Conservation (phyloP, 2,797 vertebrate species). For the Enoplosus armatus region DNA sequence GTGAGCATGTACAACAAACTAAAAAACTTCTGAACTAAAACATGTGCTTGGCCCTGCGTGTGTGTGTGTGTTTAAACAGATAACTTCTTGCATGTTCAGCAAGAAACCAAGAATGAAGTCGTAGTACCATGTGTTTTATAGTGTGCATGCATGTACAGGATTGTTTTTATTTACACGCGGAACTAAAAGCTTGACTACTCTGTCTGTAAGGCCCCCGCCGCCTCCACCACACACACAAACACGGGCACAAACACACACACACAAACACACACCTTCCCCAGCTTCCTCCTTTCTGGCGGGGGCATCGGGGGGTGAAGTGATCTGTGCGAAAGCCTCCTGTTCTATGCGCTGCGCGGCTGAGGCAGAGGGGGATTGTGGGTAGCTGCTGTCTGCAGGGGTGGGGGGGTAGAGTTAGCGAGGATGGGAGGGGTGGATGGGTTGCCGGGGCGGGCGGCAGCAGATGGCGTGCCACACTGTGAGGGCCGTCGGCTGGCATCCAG, state of each 20-base stretch:
- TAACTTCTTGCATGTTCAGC: slow-evolving; percentile 36
- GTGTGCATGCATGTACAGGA: slow-evolving; percentile 27
- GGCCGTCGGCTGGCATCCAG: slow-evolving; percentile 86
- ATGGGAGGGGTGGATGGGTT: slow-evolving; percentile 74
- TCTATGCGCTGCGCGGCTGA: slow-evolving; percentile 75
- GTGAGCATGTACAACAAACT: background rate
- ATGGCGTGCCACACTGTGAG: slow-evolving; percentile 86
- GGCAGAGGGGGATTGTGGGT: slow-evolving; percentile 86
- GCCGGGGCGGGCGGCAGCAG: slow-evolving; percentile 82
- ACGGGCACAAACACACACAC: slow-evolving; percentile 20
- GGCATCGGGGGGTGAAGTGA: slow-evolving; percentile 85
- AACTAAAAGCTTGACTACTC: slow-evolving; percentile 65
- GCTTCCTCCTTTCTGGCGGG: slow-evolving; percentile 77
- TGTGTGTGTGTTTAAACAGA: background rate
- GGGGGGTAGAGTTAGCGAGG: slow-evolving; percentile 53
- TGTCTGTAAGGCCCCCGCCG: slow-evolving; percentile 39
- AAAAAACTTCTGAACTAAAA: background rate
- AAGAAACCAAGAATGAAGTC: slow-evolving; percentile 31
- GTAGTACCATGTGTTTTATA: slow-evolving; percentile 20
- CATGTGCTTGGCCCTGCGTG: background rate
- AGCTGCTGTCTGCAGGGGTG: slow-evolving; percentile 83
- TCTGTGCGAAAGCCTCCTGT: slow-evolving; percentile 87
- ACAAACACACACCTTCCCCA: slow-evolving; percentile 54
- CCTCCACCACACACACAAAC: slow-evolving; percentile 25
- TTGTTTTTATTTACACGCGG: slow-evolving; percentile 54